These are phyloP conservation scores for Bicyclus anynana DNA, from an alignment of 1,140 invertebrate genomes.

Conservation along the genomic window DNA sequence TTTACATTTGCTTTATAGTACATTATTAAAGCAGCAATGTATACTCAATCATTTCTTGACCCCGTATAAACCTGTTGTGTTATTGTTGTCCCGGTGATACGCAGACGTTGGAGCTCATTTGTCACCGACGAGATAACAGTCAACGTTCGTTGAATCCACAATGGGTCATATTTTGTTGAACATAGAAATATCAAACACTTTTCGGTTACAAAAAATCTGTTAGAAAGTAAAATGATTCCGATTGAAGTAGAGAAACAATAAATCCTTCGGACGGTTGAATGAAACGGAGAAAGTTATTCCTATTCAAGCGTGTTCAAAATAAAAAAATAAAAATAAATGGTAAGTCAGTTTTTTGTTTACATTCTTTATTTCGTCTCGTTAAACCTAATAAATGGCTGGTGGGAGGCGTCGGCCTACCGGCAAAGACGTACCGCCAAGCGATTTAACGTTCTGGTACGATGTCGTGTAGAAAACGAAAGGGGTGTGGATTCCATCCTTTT, in stretches of 20 bases:
- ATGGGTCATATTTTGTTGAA: conserved; percentile 49
- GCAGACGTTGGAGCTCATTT: conserved; percentile 57
- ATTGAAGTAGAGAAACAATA: background rate
- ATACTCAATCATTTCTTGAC: conserved; percentile 19
- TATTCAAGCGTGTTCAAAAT: background rate
- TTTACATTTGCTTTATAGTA: conserved; percentile 2
- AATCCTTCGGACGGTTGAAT: background rate
- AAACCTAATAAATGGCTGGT: too few species aligned
- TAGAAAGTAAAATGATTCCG: background rate
- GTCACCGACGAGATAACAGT: conserved; percentile 63
- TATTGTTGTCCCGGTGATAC: conserved; percentile 30
- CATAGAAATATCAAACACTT: background rate
- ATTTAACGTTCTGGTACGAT: too few species aligned
- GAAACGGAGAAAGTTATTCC: background rate
- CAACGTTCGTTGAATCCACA: conserved; percentile 56
- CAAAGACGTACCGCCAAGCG: too few species aligned
- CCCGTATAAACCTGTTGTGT: conserved; percentile 15
- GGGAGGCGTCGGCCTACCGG: too few species aligned
- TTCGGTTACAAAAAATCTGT: background rate
- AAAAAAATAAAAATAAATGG: background rate
- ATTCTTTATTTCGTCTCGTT: too few species aligned
- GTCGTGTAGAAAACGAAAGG: too few species aligned
- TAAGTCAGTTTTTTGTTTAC: too few species aligned
- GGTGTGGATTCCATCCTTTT: too few species aligned
- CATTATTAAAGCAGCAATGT: conserved; percentile 34